Evolutionary conservation across 2,113 vertebrate genomes (phyloP).

Genomic region (Aspiorhynchus laticeps): DNA sequence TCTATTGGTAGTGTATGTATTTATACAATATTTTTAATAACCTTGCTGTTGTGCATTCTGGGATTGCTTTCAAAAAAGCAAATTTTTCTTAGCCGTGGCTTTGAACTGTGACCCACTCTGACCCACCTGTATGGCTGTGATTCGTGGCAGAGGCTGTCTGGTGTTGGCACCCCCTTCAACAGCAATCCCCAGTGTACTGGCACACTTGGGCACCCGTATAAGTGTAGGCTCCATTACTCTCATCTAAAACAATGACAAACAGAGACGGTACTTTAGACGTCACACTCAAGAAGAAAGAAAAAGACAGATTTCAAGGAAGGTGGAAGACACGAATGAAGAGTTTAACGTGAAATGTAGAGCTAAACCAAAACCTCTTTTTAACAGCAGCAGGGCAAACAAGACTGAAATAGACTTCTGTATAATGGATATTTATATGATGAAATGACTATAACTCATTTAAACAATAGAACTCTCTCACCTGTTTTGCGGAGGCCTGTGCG

Average conservation of each 20-base stretch:
- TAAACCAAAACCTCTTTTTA: not conserved
- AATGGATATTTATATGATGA: not conserved
- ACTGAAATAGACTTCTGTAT: not conserved
- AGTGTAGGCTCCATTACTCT: conserved; percentile 76
- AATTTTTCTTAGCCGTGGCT: not conserved
- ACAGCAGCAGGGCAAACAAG: not conserved
- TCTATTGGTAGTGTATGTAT: not conserved
- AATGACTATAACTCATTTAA: not conserved
- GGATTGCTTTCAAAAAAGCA: not conserved
- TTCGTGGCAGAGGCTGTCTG: conserved; percentile 90
- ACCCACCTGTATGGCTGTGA: conserved; percentile 93
- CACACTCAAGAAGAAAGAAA: not conserved
- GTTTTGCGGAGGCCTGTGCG: conserved; percentile 67
- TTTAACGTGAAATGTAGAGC: not conserved
- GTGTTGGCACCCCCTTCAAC: conserved; percentile 95
- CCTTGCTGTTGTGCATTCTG: not conserved
- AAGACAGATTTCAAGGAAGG: not conserved
- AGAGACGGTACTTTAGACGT: not conserved
- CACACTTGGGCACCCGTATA: conserved; percentile 85
- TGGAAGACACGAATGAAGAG: not conserved
- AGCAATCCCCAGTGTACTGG: conserved; percentile 89
- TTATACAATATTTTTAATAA: not conserved
- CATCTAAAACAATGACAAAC: conserved; percentile 51
- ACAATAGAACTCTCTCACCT: conserved; percentile 73
- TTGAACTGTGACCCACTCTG: not conserved